Percentiles rank a stretch among this genome's conserved stretches.
phyloP scores from a whole-genome alignment of 2,888 invertebrate species.

The Cepaea hortensis region DNA sequence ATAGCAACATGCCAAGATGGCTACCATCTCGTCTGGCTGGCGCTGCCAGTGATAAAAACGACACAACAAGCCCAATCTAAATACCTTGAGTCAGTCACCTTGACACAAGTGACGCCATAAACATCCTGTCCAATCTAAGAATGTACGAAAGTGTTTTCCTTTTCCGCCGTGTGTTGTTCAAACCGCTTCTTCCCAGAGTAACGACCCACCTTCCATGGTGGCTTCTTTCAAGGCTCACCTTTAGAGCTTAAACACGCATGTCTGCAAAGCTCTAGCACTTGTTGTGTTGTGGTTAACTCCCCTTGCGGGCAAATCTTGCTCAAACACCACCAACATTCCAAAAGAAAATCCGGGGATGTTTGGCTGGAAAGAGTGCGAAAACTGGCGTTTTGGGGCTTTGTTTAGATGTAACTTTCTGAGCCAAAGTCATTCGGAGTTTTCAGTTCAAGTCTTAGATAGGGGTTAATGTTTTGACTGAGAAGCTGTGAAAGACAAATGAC shows the following conservation, averaged over 20 bases:
- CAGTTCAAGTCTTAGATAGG: neutral
- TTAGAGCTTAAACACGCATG: slow-evolving; percentile 11
- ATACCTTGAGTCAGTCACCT: slow-evolving; percentile 5
- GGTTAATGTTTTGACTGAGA: neutral
- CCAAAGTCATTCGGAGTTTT: slow-evolving; percentile 23
- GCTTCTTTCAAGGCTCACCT: neutral
- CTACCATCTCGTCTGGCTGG: too few species aligned
- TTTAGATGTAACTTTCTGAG: slow-evolving; percentile 16
- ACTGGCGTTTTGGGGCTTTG: slow-evolving; percentile 21
- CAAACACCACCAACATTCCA: slow-evolving; percentile 28
- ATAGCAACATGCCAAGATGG: too few species aligned
- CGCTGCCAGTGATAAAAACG: neutral
- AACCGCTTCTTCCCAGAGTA: neutral
- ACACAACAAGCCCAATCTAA: neutral
- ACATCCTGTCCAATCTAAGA: neutral
- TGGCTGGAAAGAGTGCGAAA: neutral
- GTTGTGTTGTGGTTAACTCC: slow-evolving; percentile 32
- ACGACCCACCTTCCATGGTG: neutral
- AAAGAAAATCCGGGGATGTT: slow-evolving; percentile 11
- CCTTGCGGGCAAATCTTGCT: slow-evolving; percentile 23
- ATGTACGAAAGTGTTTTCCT: slow-evolving; percentile 1
- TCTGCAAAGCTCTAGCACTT: slow-evolving; percentile 12
- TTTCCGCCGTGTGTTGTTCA: slow-evolving; percentile 10
- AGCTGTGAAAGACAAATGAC: too few species aligned
- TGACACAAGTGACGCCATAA: neutral